Conservation (phyloP, 2,113 vertebrate genomes). For the Neolamprologus caudopunctatus region DNA sequence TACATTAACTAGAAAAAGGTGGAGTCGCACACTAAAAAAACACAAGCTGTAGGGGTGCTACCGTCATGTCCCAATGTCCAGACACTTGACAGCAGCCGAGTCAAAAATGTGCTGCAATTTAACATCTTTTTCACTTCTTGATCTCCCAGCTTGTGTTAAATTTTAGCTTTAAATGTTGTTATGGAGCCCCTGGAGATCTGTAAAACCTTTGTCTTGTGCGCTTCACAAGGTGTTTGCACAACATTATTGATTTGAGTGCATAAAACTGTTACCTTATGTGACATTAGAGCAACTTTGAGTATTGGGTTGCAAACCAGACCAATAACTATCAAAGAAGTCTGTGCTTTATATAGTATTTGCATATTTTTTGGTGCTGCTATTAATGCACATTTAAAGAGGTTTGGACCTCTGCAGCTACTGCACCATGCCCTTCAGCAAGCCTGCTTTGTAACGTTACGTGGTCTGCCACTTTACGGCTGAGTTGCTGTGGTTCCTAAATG, state of each 20-base stretch:
- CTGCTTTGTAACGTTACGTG: neutral
- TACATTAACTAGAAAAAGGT: constrained; percentile 3
- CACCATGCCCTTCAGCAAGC: neutral
- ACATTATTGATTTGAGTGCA: neutral
- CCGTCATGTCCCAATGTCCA: neutral
- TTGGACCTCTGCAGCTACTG: neutral
- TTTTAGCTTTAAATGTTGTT: neutral
- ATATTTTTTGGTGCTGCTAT: neutral
- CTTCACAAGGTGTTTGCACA: neutral
- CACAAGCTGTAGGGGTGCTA: neutral
- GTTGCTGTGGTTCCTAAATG: neutral
- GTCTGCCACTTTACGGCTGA: neutral
- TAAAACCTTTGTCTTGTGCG: neutral
- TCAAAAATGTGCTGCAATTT: neutral
- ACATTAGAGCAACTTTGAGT: neutral
- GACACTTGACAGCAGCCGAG: neutral
- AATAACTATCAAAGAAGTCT: neutral
- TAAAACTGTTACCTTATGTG: neutral
- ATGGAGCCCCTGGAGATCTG: neutral
- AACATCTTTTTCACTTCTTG: neutral
- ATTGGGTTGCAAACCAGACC: neutral
- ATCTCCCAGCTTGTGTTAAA: neutral
- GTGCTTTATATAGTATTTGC: neutral
- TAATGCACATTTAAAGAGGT: neutral
- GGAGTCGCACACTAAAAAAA: neutral